Evolutionary conservation across 2,113 vertebrate genomes (phyloP), one percentile per base, ranked within the genome.

Genomic region (Marcusenius ussheri): DNA sequence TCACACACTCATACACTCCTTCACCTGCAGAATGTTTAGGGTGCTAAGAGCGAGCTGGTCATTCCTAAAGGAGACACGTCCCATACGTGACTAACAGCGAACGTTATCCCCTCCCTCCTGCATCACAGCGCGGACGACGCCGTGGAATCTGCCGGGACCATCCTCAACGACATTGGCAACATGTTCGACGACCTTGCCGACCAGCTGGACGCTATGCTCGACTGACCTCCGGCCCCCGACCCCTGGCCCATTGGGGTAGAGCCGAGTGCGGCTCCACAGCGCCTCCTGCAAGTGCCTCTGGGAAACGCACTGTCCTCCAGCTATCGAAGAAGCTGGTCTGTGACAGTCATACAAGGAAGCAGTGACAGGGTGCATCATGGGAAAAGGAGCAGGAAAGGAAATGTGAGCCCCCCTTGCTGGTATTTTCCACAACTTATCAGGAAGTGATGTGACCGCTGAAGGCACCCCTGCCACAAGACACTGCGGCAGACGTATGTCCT

Each of bases 131-230:
- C 91, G 88, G 91, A 94, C 0, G 6, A 94, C 89, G 91, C 96
- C 0, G 80, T 92, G 24, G 94, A 95, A 84, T 96, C 96, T 0
- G 94, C 98, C 24, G 97, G 97, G 91, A 98, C 98, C 90, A 99
- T 99, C 90, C 96, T 99, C 91, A 97, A 98, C 39, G 98, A 99
- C 93, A 99, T 99, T 88, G 98, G 98, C 92, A 99, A 96, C 93
- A 99, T 99, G 98, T 99, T 99, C 0, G 98, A 99, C 0, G 98
- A 98, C 93, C 96, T 99, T 88, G 98, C 98, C 0, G 96, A 98
- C 93, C 98, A 99, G 94, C 95, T 99, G 95, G 97, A 98, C 0
- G 98, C 98, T 70, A 99, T 99, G 98, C 92, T 99, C 95, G 98
- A 99, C 77, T 99, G 92, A 96, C 85, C 66, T 62, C 47, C 6